These are phyloP conservation scores for Nylanderia fulva DNA, from an alignment of 1,140 invertebrate species.

Conservation along the genomic window DNA sequence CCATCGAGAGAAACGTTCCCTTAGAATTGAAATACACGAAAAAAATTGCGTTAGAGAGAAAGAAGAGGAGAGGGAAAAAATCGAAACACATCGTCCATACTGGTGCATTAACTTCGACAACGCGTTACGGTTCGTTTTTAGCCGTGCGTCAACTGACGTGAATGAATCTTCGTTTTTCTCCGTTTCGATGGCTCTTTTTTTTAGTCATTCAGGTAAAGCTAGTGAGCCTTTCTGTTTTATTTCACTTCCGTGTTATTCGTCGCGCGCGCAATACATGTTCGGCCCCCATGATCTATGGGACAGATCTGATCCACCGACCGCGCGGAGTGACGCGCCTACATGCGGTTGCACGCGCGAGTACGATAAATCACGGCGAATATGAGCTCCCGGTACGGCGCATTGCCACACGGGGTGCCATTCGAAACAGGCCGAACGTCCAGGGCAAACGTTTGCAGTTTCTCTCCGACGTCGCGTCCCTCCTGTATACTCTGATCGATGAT, in stretches of 20 bases:
- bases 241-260: slow-evolving; percentile 33
- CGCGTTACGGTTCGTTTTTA: slow-evolving; percentile 7
- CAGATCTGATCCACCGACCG: slow-evolving; percentile 61
- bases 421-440: slow-evolving; percentile 75
- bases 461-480: slow-evolving; percentile 52
- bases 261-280: slow-evolving; percentile 38
- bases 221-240: slow-evolving; percentile 61
- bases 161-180: slow-evolving; percentile 45
- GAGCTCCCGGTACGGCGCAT: slow-evolving; percentile 63
- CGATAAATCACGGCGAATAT: slow-evolving; percentile 76
- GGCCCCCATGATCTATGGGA: slow-evolving; percentile 67
- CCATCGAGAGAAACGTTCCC: background rate
- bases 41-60: background rate
- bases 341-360: slow-evolving; percentile 63
- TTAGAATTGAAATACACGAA: background rate
- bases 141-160: background rate
- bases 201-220: slow-evolving; percentile 44
- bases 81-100: background rate
- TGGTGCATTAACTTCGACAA: slow-evolving; percentile 25
- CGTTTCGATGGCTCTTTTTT: slow-evolving; percentile 33
- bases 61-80: background rate
- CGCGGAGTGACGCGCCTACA: slow-evolving; percentile 56
- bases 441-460: slow-evolving; percentile 72
- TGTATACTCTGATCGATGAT: slow-evolving; percentile 71
- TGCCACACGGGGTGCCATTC: slow-evolving; percentile 59